Evolutionary conservation across 2,888 invertebrate species (phyloP).

Genomic region (Orthonevra nobilis): DNA sequence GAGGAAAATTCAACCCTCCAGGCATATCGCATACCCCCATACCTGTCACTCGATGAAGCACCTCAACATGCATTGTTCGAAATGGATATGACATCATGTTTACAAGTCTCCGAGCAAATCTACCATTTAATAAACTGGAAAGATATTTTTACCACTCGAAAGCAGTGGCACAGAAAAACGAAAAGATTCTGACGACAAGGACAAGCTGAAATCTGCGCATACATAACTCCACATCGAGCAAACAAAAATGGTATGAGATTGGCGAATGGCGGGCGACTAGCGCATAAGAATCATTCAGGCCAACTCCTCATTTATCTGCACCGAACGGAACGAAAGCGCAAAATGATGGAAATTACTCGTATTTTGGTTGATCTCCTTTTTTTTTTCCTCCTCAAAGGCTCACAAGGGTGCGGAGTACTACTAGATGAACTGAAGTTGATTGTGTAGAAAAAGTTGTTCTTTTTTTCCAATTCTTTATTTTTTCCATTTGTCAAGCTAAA

Average conservation of each 20-base stretch:
- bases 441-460: constrained; percentile 55
- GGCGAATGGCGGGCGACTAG: constrained; percentile 35
- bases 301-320: constrained; percentile 61
- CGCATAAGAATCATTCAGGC: constrained; percentile 56
- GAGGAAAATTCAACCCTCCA: neutral
- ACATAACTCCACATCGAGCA: constrained; percentile 42
- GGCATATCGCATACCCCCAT: neutral
- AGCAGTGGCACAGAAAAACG: constrained; percentile 36
- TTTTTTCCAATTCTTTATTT: constrained; percentile 54
- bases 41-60: neutral
- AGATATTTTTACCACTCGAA: constrained; percentile 53
- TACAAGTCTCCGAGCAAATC: constrained; percentile 62
- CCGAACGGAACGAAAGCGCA: constrained; percentile 57
- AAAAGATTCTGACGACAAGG: constrained; percentile 13
- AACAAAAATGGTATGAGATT: constrained; percentile 47
- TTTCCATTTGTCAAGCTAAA: constrained; percentile 63
- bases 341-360: constrained; percentile 69
- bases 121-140: constrained; percentile 66
- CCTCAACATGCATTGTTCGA: constrained; percentile 32
- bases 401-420: constrained; percentile 23
- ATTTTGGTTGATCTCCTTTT: constrained; percentile 43
- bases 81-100: constrained; percentile 62
- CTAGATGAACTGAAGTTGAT: constrained; percentile 63
- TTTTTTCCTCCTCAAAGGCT: constrained; percentile 52
- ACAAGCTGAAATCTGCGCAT: constrained; percentile 27